phyloP scores from a whole-genome alignment of 2,113 vertebrate species.

The Ia io region DNA sequence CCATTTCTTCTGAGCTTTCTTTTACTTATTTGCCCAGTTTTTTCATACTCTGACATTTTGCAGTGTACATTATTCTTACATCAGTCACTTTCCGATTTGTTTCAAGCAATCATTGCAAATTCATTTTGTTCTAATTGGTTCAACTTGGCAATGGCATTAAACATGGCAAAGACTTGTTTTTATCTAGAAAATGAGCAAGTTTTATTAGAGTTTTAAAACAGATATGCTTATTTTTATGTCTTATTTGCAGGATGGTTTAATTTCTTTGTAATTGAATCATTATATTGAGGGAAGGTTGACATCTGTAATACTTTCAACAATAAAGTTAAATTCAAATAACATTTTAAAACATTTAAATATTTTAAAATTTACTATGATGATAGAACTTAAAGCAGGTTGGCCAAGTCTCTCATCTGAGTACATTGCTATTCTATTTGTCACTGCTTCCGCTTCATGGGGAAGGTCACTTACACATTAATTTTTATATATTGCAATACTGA shows the following conservation, averaged over 20 bases:
- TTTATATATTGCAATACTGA: neutral
- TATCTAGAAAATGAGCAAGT: neutral
- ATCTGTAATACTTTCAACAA: too few species aligned
- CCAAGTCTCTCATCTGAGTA: neutral
- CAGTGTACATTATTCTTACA: neutral
- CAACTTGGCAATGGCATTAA: neutral
- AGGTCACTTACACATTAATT: neutral
- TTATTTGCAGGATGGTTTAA: neutral
- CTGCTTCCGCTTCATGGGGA: neutral
- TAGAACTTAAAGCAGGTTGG: neutral
- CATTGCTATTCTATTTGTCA: neutral
- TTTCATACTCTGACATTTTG: neutral
- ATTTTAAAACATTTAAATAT: neutral
- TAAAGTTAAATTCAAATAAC: neutral
- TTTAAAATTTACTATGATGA: neutral
- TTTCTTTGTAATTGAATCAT: neutral
- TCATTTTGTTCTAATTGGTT: neutral
- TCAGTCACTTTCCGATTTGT: neutral
- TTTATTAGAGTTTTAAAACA: neutral
- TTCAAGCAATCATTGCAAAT: neutral
- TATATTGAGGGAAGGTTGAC: neutral
- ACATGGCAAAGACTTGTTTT: neutral
- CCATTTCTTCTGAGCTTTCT: neutral
- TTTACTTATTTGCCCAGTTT: neutral
- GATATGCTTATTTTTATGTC: neutral